Conservation (phyloP, 1,140 invertebrate species). For the Tetranychus cinnabarinus region DNA sequence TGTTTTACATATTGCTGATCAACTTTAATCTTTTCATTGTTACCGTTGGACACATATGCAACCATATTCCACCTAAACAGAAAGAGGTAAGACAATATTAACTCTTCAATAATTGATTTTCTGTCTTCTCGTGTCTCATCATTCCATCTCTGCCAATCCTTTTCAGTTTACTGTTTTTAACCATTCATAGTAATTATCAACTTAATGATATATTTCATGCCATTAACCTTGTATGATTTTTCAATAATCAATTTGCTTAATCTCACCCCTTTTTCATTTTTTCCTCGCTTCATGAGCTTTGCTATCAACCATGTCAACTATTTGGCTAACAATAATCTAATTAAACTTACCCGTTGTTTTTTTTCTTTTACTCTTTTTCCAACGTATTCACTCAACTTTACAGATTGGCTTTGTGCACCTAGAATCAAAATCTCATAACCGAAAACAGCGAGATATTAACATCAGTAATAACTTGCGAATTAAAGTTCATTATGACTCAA, state of each 20-base stretch:
- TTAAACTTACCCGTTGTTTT: neutral
- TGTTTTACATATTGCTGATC: neutral
- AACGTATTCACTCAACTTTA: neutral
- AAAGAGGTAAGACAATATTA: neutral
- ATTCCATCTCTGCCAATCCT: too few relatives aligned
- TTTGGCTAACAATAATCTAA: too few relatives aligned
- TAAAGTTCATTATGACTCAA: slow-evolving; percentile 64
- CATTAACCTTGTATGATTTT: too few relatives aligned
- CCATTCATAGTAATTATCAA: too few relatives aligned
- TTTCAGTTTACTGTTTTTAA: too few relatives aligned
- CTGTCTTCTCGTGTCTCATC: too few relatives aligned
- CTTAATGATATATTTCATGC: too few relatives aligned
- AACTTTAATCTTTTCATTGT: neutral
- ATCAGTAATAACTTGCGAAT: slow-evolving; percentile 64
- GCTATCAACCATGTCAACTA: too few relatives aligned
- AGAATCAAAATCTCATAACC: neutral
- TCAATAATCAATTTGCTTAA: too few relatives aligned
- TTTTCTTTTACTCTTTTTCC: neutral
- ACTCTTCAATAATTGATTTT: too few relatives aligned
- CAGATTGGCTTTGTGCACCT: neutral
- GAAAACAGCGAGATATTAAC: slow-evolving; percentile 35
- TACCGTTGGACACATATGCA: neutral
- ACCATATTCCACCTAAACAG: neutral
- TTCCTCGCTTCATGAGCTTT: too few relatives aligned
- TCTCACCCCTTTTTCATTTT: too few relatives aligned